Evolutionary conservation across 2,797 vertebrate species (phyloP), one percentile per base, ranked within the genome.

Genomic region (Martes flavigula): DNA sequence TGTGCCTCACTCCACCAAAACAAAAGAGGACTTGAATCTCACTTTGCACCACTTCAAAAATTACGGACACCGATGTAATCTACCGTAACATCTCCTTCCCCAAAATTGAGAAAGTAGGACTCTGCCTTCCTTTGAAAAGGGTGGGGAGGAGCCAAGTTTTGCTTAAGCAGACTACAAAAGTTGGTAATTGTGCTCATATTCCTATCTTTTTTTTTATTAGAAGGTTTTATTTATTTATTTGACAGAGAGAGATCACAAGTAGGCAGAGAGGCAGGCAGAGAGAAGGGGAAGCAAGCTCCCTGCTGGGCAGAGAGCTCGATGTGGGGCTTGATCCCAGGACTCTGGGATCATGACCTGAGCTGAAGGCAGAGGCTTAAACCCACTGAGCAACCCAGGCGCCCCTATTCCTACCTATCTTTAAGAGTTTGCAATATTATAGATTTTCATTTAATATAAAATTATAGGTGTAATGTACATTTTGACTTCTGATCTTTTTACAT

Each of bases 401-500:
- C 40, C 40, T 38, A 87, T 85, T 96, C 58, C 56, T 51, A 82
- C 9, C 20, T 73, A 51, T n/a, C 21, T 23, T 62, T 40, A 78
- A 43, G 78, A 90, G 66, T 86, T 35, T 77, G 8, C 40, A 82
- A 9, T n/a, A 93, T 7, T 75, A 51, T 21, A 20, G 30, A 87
- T 79, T 95, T 43, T 62, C 7, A 75, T 25, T 82, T 73, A 94
- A 54, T 75, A 91, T 43, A 78, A 94, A 92, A 87, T 56, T 94
- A 68, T 12, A 89, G 2, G 0, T 48, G 12, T 32, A 64, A 83
- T 46, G n/a, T 35, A 88, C 58, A 97, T 40, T 86, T 48, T 84
- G n/a, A 27, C 27, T 72, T 13, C 11, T 87, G 1, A 5, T 25
- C 23, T 21, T 97, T 88, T 85, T 79, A 58, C 5, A 90, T 62